Conservation (phyloP, 1,140 invertebrate genomes). For the Frieseomelitta varia region DNA sequence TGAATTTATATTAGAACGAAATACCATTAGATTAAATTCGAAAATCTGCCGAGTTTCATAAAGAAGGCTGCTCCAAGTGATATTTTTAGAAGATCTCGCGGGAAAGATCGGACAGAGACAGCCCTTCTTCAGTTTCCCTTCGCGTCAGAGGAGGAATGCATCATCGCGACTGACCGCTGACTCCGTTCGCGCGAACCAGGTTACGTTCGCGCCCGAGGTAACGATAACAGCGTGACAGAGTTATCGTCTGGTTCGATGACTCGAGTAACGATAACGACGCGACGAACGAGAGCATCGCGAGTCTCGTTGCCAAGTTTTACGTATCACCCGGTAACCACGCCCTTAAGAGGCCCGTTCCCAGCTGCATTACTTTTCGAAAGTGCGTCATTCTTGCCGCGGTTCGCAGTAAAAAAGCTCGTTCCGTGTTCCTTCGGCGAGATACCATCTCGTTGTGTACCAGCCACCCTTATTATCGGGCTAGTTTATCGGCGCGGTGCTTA, state of each 20-base stretch:
- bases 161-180: neutral
- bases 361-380: conserved; percentile 56
- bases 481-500: conserved; percentile 11
- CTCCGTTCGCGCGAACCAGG: neutral
- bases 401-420: conserved; percentile 37
- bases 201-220: too few relatives aligned
- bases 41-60: neutral
- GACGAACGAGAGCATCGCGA: neutral
- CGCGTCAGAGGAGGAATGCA: neutral
- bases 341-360: conserved; percentile 28
- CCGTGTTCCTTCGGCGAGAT: conserved; percentile 9
- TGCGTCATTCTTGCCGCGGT: conserved; percentile 21
- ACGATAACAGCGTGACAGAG: conserved; percentile 10
- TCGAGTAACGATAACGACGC: conserved; percentile 17
- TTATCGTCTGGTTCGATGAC: conserved; percentile 13
- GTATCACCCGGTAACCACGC: conserved; percentile 34
- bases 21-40: too few relatives aligned
- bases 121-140: too few relatives aligned
- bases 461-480: conserved; percentile 29
- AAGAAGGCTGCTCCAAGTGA: neutral
- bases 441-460: conserved; percentile 14
- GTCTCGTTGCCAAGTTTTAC: conserved; percentile 30
- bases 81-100: neutral
- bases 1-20: too few relatives aligned
- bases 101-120: neutral